Conservation (phyloP, 2,888 invertebrate genomes). For the Volucella inanis region DNA sequence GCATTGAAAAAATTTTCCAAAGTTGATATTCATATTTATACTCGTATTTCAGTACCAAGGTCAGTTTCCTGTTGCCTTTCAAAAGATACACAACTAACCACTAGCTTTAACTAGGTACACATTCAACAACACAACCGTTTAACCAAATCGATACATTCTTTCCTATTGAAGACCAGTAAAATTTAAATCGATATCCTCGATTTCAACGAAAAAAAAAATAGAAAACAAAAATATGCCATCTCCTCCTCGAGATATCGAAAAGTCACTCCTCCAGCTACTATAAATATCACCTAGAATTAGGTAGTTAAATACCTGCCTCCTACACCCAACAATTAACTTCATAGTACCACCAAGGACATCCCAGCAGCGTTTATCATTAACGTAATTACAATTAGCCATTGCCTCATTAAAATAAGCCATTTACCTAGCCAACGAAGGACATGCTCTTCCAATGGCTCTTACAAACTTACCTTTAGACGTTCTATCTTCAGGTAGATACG, state of each 20-base stretch:
- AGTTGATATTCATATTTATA: too few species aligned
- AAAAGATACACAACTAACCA: too few species aligned
- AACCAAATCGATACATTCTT: not conserved
- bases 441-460: constrained; percentile 20
- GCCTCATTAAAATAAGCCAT: constrained; percentile 72
- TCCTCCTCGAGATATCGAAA: constrained; percentile 34
- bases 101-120: too few species aligned
- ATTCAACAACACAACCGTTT: not conserved
- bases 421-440: constrained; percentile 47
- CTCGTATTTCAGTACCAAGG: too few species aligned
- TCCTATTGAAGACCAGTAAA: not conserved
- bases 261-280: constrained; percentile 16
- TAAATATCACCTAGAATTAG: constrained; percentile 39
- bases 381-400: constrained; percentile 68
- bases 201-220: not conserved
- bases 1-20: too few species aligned
- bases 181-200: constrained; percentile 45
- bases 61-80: too few species aligned
- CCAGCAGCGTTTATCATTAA: constrained; percentile 63
- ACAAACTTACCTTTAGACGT: constrained; percentile 8
- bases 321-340: constrained; percentile 39
- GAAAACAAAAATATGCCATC: not conserved
- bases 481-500: not conserved
- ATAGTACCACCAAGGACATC: constrained; percentile 49
- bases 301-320: constrained; percentile 7